Evolutionary conservation across 2,797 vertebrate genomes (phyloP), one percentile per base, ranked within the genome.

Genomic region (Hephaestus fuliginosus): DNA sequence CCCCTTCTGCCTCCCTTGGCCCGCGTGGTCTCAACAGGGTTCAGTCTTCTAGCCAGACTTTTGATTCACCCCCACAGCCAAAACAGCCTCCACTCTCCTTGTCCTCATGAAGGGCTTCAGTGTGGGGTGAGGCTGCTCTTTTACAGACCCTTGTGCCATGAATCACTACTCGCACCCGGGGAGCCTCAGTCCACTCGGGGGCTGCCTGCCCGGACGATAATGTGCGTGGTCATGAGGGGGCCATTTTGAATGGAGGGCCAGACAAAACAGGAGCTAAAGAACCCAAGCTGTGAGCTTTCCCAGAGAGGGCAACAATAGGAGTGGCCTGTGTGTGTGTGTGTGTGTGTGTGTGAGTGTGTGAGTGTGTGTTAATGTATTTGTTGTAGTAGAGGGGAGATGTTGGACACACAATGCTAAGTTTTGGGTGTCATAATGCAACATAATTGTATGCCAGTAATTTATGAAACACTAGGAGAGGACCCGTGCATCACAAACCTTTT

Each of bases 181-280:
- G 89, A 91, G 88, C 90, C 88, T 72, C 87, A 77, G 87, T 90
- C 87, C 89, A 88, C 88, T 92, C 71, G 46, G 91, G 89, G 92
- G 86, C 89, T 84, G 89, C 84, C 82, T 73, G 91, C 81, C 76
- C 20, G n/a, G 66, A 89, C 74, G 56, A 89, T 93, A 91, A 93
- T 92, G 90, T 86, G 85, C 81, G 5, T 89, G 90, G 89, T 90
- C 89, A 85, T 87, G 88, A 92, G 88, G 91, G 91, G 92, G 89
- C 80, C 90, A 88, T 91, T 92, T 89, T 93, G 90, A 94, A 94
- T 89, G 72, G 89, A 86, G 81, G 75, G 84, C 77, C 86, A 92
- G 91, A 94, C 93, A 94, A 94, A 94, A 92, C 91, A 89, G 84
- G 74, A 89, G 92, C 87, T 86, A 86, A 90, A 89, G 88, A 90